A percentile compares a stretch with the other conserved stretches of the same genome.
These are phyloP conservation scores for Drosophila picticornis DNA, from an alignment of 2,888 invertebrate genomes.

Conservation along the genomic window DNA sequence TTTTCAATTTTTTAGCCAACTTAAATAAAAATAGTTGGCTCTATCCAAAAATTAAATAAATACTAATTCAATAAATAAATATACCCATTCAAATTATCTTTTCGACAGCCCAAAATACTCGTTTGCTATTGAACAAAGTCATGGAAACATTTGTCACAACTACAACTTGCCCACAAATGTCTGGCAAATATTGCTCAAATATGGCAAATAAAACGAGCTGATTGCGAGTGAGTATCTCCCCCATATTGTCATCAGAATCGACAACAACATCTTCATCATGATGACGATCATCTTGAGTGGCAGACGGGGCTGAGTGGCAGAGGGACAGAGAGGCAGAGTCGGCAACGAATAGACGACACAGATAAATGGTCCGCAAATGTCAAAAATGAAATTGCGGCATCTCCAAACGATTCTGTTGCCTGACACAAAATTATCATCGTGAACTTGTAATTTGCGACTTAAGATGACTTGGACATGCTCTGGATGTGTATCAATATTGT, in stretches of 20 bases:
- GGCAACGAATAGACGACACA: constrained; percentile 33
- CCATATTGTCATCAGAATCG: constrained; percentile 12
- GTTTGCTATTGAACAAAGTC: constrained; percentile 23
- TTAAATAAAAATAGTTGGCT: too few relatives aligned
- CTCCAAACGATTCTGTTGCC: constrained; percentile 61
- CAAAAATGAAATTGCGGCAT: constrained; percentile 69
- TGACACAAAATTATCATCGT: constrained; percentile 63
- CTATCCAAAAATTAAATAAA: neutral
- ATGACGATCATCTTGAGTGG: constrained; percentile 30
- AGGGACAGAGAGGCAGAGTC: neutral
- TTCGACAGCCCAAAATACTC: neutral
- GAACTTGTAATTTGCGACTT: constrained; percentile 73
- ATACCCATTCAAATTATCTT: neutral
- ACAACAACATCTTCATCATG: constrained; percentile 34
- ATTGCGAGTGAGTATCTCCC: constrained; percentile 59
- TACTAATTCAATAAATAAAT: neutral
- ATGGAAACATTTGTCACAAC: constrained; percentile 30
- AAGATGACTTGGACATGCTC: constrained; percentile 14
- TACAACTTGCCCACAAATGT: constrained; percentile 13
- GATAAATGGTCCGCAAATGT: constrained; percentile 68
- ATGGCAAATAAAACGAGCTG: constrained; percentile 45
- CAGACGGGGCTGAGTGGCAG: too few relatives aligned
- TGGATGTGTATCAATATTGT: constrained; percentile 41
- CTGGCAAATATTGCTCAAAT: constrained; percentile 33
- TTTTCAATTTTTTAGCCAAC: neutral